A percentile compares a stretch with the other conserved stretches of the same genome.
These are phyloP conservation scores for Lophochroa leadbeateri DNA, from an alignment of 2,113 vertebrate species.

Conservation along the genomic window DNA sequence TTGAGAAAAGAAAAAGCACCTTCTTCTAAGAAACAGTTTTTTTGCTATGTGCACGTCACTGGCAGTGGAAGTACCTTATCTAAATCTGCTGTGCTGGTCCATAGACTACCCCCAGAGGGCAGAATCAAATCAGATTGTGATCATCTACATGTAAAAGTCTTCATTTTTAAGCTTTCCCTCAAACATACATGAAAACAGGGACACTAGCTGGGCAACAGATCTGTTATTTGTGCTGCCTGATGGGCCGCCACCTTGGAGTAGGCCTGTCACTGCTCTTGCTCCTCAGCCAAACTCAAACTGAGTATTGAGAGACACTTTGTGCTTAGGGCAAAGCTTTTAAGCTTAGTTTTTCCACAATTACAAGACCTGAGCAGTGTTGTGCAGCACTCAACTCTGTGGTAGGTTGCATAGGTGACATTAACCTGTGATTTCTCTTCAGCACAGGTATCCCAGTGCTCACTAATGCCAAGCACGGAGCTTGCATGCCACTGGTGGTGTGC, in stretches of 20 bases:
- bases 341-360: background rate
- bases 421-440: background rate
- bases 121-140: background rate
- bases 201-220: fast-evolving
- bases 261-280: background rate
- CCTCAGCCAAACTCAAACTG: background rate
- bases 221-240: background rate
- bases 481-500: fast-evolving
- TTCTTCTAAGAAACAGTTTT: background rate
- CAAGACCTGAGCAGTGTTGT: background rate
- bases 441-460: background rate
- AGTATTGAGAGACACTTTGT: background rate
- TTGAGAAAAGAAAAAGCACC: background rate
- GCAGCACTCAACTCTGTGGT: background rate
- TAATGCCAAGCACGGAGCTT: fast-evolving
- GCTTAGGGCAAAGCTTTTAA: background rate
- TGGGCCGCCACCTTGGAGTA: background rate
- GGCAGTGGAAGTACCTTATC: background rate
- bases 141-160: too few species aligned
- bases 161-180: background rate
- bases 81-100: background rate
- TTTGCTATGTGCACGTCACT: background rate
- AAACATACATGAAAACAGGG: background rate
- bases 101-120: background rate
- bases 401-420: background rate